Conservation (phyloP, 2,888 invertebrate species). For the Eupithecia insigniata region DNA sequence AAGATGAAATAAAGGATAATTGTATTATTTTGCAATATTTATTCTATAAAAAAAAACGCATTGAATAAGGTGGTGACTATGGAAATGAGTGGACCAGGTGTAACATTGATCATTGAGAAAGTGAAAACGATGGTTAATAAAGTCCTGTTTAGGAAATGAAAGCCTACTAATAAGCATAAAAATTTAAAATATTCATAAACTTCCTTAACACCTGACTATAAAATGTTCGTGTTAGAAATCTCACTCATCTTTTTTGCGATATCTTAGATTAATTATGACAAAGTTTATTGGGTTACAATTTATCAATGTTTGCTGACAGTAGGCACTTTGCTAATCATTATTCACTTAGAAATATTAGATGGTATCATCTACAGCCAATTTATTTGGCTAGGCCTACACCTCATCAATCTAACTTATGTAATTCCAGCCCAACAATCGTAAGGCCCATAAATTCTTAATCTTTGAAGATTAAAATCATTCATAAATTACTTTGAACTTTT, state of each 20-base stretch:
- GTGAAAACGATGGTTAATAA: neutral
- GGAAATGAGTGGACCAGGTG: neutral
- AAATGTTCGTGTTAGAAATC: neutral
- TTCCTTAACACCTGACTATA: neutral
- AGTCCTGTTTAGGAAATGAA: slow-evolving; percentile 10
- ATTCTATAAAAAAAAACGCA: no score
- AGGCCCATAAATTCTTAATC: no score
- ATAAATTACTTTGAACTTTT: neutral
- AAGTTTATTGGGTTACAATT: slow-evolving; percentile 13
- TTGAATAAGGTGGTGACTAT: neutral
- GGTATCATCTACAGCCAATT: neutral
- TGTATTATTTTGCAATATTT: no score
- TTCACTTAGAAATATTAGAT: slow-evolving; percentile 5
- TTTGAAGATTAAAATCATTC: neutral
- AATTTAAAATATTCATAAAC: neutral
- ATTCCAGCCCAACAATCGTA: neutral
- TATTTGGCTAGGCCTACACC: slow-evolving; percentile 1
- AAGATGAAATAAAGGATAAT: no score
- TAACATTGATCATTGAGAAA: neutral
- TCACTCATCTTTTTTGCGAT: slow-evolving; percentile 10
- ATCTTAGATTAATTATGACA: neutral
- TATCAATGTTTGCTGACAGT: slow-evolving; percentile 22
- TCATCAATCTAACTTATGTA: neutral
- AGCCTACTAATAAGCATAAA: slow-evolving; percentile 12
- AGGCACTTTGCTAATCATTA: neutral